These are phyloP conservation scores for Scolopax bukidnonensis DNA, from an alignment of 2,797 vertebrate species.

Conservation along the genomic window DNA sequence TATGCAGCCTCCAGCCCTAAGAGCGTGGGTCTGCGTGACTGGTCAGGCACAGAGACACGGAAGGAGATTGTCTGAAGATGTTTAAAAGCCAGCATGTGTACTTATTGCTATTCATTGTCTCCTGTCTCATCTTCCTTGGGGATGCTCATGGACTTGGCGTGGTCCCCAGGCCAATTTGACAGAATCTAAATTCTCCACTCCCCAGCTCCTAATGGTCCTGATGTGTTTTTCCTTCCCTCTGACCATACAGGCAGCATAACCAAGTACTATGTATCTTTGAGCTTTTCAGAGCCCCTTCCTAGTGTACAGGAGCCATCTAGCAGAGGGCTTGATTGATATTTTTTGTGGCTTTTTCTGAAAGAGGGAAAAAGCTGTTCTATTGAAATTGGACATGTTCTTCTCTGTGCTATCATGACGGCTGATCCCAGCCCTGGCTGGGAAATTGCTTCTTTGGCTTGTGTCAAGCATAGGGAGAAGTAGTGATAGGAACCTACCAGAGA, in stretches of 20 bases:
- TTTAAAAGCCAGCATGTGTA: neutral
- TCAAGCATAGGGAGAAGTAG: neutral
- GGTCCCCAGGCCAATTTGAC: neutral
- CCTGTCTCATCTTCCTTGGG: neutral
- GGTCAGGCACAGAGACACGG: neutral
- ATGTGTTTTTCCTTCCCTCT: neutral
- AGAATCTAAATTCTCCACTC: neutral
- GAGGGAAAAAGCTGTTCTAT: neutral
- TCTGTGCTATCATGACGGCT: neutral
- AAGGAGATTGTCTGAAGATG: neutral
- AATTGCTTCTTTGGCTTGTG: neutral
- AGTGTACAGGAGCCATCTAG: neutral
- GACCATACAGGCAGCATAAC: neutral
- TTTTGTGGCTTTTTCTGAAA: conserved; percentile 24
- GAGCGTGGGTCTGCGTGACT: neutral
- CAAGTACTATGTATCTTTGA: neutral
- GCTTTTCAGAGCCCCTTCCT: neutral
- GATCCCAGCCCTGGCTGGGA: neutral
- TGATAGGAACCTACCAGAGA: neutral
- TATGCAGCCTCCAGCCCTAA: neutral
- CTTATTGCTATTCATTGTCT: conserved; percentile 6
- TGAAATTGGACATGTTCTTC: neutral
- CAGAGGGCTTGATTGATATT: neutral
- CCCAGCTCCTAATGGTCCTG: neutral
- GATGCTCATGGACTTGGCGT: neutral